Evolutionary conservation across 2,797 vertebrate species (phyloP).

Genomic region (Oreortyx pictus): DNA sequence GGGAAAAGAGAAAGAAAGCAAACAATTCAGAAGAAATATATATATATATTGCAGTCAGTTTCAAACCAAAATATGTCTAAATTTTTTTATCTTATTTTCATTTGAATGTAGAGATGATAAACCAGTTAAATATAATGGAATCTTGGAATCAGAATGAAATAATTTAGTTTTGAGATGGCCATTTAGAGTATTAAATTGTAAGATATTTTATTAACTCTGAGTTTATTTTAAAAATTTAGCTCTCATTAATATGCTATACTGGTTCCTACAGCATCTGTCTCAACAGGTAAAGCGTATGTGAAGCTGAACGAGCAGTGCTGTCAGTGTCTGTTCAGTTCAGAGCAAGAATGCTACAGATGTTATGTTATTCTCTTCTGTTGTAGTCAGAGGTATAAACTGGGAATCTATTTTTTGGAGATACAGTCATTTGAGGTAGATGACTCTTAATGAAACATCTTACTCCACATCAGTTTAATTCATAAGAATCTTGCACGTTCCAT

Average conservation of each 20-base stretch:
- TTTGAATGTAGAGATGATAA: neutral
- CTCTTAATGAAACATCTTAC: neutral
- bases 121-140: neutral
- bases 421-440: neutral
- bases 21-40: neutral
- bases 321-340: neutral
- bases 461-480: neutral
- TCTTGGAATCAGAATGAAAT: neutral
- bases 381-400: neutral
- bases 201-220: neutral
- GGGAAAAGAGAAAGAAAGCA: neutral
- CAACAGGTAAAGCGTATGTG: neutral
- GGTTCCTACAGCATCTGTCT: neutral
- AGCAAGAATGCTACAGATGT: neutral
- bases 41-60: neutral
- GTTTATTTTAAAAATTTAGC: neutral
- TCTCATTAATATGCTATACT: neutral
- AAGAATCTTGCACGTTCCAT: neutral
- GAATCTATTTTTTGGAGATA: neutral
- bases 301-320: neutral
- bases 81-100: neutral
- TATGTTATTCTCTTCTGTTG: neutral
- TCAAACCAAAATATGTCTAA: neutral
- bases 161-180: neutral
- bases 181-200: neutral